phyloP scores from a whole-genome alignment of 2,797 vertebrate species.

The Tiaroga cobitis region DNA sequence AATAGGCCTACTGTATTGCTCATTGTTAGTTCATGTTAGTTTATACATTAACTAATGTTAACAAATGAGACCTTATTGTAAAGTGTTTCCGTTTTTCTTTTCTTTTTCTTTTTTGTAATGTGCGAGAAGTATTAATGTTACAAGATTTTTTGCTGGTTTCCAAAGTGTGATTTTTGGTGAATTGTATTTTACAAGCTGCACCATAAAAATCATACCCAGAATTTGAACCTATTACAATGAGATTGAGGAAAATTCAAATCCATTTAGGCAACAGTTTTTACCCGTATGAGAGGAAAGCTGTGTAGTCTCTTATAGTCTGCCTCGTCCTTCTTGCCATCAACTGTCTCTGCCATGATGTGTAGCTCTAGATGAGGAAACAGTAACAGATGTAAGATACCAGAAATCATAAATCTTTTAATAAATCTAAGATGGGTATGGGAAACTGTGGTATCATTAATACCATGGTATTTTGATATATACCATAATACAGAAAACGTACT shows the following conservation, averaged over 20 bases:
- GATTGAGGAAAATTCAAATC: neutral
- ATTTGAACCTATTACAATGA: neutral
- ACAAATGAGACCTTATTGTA: too few relatives aligned
- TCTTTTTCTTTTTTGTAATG: neutral
- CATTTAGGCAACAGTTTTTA: slow-evolving; percentile 63
- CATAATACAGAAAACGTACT: neutral
- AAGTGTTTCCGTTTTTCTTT: too few relatives aligned
- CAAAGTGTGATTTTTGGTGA: neutral
- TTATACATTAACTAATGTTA: too few relatives aligned
- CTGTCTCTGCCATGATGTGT: slow-evolving; percentile 66
- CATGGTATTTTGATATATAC: neutral
- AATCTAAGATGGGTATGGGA: neutral
- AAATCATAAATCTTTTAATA: neutral
- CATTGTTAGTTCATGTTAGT: too few relatives aligned
- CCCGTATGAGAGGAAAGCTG: slow-evolving; percentile 84
- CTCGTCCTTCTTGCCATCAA: slow-evolving; percentile 83
- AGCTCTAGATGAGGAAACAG: neutral
- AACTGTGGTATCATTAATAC: neutral
- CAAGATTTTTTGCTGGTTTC: neutral
- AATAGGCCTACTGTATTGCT: too few relatives aligned
- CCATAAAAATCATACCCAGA: neutral
- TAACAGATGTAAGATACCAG: neutral
- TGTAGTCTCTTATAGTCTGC: slow-evolving; percentile 85
- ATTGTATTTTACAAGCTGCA: neutral
- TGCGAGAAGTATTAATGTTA: neutral